Evolutionary conservation across 2,113 vertebrate genomes (phyloP).

Genomic region (Opisthocomus hoazin): DNA sequence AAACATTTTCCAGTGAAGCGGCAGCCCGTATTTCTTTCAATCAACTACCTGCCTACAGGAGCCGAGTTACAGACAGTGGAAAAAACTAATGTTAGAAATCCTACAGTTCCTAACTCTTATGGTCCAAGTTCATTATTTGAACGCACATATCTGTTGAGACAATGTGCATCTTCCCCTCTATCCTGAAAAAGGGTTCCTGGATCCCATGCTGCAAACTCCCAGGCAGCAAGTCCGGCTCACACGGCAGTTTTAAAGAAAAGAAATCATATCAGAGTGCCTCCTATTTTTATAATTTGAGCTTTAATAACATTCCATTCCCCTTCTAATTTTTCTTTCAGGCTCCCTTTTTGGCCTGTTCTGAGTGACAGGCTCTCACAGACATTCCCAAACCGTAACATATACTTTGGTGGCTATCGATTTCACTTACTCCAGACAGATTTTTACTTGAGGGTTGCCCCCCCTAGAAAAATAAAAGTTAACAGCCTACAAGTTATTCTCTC

Average conservation of each 20-base stretch:
- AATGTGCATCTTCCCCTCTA: not conserved
- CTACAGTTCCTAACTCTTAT: not conserved
- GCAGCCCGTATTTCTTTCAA: not conserved
- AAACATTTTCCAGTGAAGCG: not conserved
- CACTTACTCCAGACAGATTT: not conserved
- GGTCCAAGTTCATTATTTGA: not conserved
- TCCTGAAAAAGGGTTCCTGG: not conserved
- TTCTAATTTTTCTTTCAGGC: not conserved
- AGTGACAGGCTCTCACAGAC: not conserved
- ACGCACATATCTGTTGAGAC: not conserved
- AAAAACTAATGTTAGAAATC: not conserved
- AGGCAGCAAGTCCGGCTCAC: not conserved
- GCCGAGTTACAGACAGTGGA: not conserved
- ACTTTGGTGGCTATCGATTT: not conserved
- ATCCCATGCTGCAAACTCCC: not conserved
- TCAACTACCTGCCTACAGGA: not conserved
- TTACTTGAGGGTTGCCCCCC: not conserved
- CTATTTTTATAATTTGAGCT: not conserved
- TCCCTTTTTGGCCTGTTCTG: constrained; percentile 11
- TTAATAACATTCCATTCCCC: constrained; percentile 20
- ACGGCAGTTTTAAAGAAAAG: not conserved
- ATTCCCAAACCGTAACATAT: not conserved
- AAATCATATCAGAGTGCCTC: not conserved
- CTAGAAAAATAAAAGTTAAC: not conserved
- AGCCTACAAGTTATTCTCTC: not conserved